Evolutionary conservation across 2,888 invertebrate genomes (phyloP).

Genomic region (Podabrus alpinus): DNA sequence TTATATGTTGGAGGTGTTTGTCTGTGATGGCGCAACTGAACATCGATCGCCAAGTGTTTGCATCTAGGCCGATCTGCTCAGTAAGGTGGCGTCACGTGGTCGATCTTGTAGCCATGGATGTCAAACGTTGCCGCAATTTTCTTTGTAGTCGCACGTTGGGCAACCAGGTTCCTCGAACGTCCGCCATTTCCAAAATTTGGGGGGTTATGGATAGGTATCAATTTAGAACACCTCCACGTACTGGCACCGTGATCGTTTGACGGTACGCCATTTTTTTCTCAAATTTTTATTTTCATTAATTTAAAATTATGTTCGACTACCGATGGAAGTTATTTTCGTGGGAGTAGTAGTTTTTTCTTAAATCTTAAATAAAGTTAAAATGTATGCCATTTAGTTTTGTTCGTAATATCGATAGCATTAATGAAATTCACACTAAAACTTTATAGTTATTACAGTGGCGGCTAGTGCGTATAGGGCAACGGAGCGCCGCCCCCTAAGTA

Average conservation of each 20-base stretch:
- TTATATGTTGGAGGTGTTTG: slow-evolving; percentile 59
- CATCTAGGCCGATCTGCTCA: slow-evolving; percentile 66
- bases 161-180: slow-evolving; percentile 64
- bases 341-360: no score
- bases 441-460: no score
- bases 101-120: slow-evolving; percentile 63
- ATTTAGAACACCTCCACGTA: slow-evolving; percentile 64
- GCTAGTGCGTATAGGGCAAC: no score
- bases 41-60: slow-evolving; percentile 61
- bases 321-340: no score
- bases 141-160: slow-evolving; percentile 59
- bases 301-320: no score
- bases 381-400: no score
- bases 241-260: slow-evolving; percentile 58
- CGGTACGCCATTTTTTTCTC: slow-evolving; percentile 60
- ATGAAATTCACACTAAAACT: no score
- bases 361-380: no score
- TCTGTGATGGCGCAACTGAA: slow-evolving; percentile 67
- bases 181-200: slow-evolving; percentile 68
- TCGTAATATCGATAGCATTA: no score
- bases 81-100: slow-evolving; percentile 67
- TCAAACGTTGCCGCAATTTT: slow-evolving; percentile 55
- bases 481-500: no score
- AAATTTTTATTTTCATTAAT: no score
- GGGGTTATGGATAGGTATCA: slow-evolving; percentile 61